Base-by-base conservation (phyloP, 2,113 vertebrate genomes). In the Crypturellus undulatus region DNA sequence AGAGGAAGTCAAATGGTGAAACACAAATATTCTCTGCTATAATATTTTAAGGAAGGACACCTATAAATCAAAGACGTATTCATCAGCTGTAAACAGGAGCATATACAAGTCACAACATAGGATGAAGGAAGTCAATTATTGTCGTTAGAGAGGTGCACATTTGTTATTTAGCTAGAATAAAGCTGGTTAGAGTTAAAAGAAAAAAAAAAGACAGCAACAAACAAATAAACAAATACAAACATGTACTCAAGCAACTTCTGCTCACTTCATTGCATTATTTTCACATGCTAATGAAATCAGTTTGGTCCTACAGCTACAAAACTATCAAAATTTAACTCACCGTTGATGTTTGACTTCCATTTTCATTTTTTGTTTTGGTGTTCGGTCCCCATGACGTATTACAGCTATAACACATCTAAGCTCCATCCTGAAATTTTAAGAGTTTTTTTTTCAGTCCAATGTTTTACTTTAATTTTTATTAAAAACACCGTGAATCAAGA, bases 281-380 rank as follows among this genome's bases (percentile, higher is more conserved):
- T 7, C 25, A 56, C 30, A 52, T 32, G 6, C 30, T 10, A 26
- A 40, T 12, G 16, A 64, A 67, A 16, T 25, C 2, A 81, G 3
- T 6, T 71, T 52, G 9, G 26, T 25, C 45, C 56, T 63, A 76
- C 71, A 87, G 30, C 6, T 71, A 3, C 8, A 4, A 62, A 79
- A 64, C 9, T 47, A 75, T 25, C 4, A 65, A 59, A 60, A 59
- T 73, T 79, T 42, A 62, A 88, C 96, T 93, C 96, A 98, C 98
- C 93, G 98, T 82, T 98, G 98, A 96, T 98, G 98, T 77, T 98
- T 98, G 85, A 98, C 98, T 98, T 98, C 98, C 98, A 98, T 98
- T 97, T 98, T 98, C 98, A 98, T 98, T 96, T 98, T 98, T 85
- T 98, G 98, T 76, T 98, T 98, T 83, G 98, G 98, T 89, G 98